Evolutionary conservation across 35 echinoderm and acorn worm species (phyloP).

Genomic region (Amphiura filiformis): DNA sequence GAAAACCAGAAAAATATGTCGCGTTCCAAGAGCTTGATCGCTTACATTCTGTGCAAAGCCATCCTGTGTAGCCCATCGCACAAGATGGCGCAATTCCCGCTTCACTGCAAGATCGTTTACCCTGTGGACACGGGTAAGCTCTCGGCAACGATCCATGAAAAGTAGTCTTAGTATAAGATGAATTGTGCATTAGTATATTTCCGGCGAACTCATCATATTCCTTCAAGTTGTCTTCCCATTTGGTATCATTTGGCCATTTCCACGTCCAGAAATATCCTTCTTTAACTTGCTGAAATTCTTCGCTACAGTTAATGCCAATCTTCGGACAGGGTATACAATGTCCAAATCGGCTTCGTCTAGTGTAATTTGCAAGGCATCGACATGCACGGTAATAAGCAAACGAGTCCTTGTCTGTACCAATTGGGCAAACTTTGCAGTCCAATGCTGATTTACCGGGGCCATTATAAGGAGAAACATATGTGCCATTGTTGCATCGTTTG

Average conservation of each 20-base stretch:
- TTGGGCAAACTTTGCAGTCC: constrained; percentile 45
- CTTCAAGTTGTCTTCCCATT: not conserved
- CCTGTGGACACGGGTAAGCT: not conserved
- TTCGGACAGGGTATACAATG: constrained; percentile 28
- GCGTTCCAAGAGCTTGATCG: not conserved
- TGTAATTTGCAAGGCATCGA: constrained; percentile 43
- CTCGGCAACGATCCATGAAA: not conserved
- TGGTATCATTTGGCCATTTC: constrained; percentile 22
- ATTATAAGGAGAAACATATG: not conserved
- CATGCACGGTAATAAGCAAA: constrained; percentile 46
- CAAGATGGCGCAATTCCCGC: not conserved
- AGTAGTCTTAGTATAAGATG: not conserved
- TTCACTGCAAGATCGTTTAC: not conserved
- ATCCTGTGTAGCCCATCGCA: constrained; percentile 19
- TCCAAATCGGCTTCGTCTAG: constrained; percentile 33
- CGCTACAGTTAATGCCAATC: constrained; percentile 20
- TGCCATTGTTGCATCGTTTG: constrained; percentile 44
- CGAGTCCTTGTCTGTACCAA: constrained; percentile 33
- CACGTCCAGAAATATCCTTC: constrained; percentile 41
- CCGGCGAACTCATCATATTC: constrained; percentile 20
- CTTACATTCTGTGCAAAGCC: constrained; percentile 45
- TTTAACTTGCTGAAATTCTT: constrained; percentile 14
- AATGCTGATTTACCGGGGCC: not conserved
- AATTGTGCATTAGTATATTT: not conserved
- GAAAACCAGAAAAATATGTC: constrained; percentile 30